phyloP scores from a whole-genome alignment of 2,113 vertebrate species.

The Megalops atlanticus region DNA sequence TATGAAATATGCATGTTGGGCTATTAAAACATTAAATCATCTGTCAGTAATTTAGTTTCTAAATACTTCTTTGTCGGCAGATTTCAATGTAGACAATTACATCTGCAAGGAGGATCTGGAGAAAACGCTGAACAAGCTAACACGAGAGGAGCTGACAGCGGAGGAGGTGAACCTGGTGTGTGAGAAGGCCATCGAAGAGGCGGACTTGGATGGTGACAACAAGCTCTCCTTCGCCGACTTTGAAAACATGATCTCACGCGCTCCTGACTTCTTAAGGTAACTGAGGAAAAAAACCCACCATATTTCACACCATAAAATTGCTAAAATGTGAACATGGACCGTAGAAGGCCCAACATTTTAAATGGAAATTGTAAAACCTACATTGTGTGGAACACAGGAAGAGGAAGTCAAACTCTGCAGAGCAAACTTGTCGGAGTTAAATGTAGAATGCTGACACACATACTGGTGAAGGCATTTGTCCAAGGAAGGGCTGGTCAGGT shows the following conservation, averaged over 20 bases:
- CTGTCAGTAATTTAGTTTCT: too few relatives aligned
- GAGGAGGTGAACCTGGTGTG: slow-evolving; percentile 92
- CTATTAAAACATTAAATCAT: too few relatives aligned
- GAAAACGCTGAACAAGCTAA: slow-evolving; percentile 87
- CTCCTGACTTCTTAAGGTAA: slow-evolving; percentile 96
- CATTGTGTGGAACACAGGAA: too few relatives aligned
- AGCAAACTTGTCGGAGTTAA: not conserved
- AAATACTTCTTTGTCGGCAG: slow-evolving; percentile 57
- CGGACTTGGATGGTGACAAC: slow-evolving; percentile 90
- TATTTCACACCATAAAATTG: not conserved
- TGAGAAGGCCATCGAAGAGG: slow-evolving; percentile 92
- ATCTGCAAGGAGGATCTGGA: slow-evolving; percentile 95
- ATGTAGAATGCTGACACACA: not conserved
- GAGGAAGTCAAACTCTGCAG: not conserved
- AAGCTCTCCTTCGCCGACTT: slow-evolving; percentile 93
- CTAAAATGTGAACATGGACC: too few relatives aligned
- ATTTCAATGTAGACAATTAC: slow-evolving; percentile 97
- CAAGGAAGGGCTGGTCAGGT: not conserved
- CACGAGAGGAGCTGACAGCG: slow-evolving; percentile 87
- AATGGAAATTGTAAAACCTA: too few relatives aligned
- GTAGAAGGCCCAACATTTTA: not conserved
- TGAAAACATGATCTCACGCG: slow-evolving; percentile 97
- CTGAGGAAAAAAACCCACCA: not conserved
- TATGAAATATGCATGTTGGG: too few relatives aligned
- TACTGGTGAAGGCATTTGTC: not conserved